phyloP scores from a whole-genome alignment of 2,888 invertebrate genomes.

The Acholoe squamosa region DNA sequence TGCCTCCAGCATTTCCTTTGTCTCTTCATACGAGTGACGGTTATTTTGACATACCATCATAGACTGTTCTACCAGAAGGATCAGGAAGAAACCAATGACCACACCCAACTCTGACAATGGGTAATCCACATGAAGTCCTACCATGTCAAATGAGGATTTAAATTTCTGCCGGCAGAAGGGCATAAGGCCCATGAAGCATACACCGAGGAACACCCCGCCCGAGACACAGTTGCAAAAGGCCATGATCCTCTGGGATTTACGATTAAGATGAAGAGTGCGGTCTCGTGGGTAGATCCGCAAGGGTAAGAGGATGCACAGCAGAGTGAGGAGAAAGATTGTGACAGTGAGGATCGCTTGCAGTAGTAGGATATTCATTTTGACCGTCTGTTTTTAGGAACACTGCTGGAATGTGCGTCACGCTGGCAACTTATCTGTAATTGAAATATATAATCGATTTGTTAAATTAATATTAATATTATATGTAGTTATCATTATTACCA shows the following conservation, averaged over 20 bases:
- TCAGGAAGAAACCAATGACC: constrained; percentile 80
- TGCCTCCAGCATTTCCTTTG: constrained; percentile 38
- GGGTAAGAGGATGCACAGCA: constrained; percentile 68
- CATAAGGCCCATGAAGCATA: constrained; percentile 81
- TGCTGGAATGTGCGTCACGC: too few species aligned
- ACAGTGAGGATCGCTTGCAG: constrained; percentile 66
- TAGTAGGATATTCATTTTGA: constrained; percentile 63
- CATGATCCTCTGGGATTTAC: constrained; percentile 67
- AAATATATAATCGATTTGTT: too few species aligned
- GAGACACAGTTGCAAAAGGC: constrained; percentile 76
- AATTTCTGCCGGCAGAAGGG: constrained; percentile 78
- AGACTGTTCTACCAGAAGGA: constrained; percentile 78
- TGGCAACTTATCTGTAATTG: too few species aligned
- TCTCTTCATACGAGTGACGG: constrained; percentile 25
- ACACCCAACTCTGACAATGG: constrained; percentile 77
- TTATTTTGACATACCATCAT: constrained; percentile 67
- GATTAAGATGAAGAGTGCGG: background rate
- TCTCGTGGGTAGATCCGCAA: constrained; percentile 64
- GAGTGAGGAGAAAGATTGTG: constrained; percentile 65
- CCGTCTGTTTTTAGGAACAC: background rate
- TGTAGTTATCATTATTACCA: too few species aligned
- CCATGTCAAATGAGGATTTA: constrained; percentile 63
- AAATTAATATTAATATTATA: too few species aligned
- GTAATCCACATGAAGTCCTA: constrained; percentile 70
- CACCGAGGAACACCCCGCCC: constrained; percentile 81